Base-by-base conservation (phyloP, 2,113 vertebrate species). In the Laticauda colubrina region DNA sequence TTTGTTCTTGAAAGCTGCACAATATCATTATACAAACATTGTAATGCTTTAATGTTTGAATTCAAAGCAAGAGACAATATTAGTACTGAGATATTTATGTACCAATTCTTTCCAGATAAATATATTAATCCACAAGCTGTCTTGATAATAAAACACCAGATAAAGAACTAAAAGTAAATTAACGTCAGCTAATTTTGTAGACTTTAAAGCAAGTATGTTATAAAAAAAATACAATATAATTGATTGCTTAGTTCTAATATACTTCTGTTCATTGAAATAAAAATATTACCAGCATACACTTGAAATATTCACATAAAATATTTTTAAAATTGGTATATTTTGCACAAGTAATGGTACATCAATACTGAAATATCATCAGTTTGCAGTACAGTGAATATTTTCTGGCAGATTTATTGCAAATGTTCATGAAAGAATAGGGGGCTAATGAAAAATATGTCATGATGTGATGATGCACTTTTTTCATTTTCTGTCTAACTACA, bases 41-140 rank as follows among this genome's bases (percentile, higher is more conserved):
- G 39, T 90, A 94, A 93, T 45, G 56, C 43, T 89, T 53, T 93
- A 54, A 90, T 95, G 89, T 29, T 57, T n/a, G 43, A 92, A 4
- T 88, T 3, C 88, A 93, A 94, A 14, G 2, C 14, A 20, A 64
- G 4, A 0, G 7, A 0, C 1, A 34, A 90, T 7, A 64, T 34
- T 7, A 56, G 3, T 48, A 12, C 2, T 34, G 2, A 87, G 7
- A 0, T 59, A 10, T 75, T 92, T 95, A 53, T 34, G n/a, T 53
- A 4, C 6, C 1, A 5, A 0, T 0, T 81, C 39, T 59, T 87
- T 5, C 39, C 6, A 91, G 87, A 26, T 48, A 81, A 0, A 24
- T 2, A 11, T 14, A 93, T 86, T 39, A 8, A 0, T 9, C 53
- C 20, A 93, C 69, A 90, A 89, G 85, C 87, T 0, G 0, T 1